Evolutionary conservation across 2,888 invertebrate genomes (phyloP).

Genomic region (Clistopyga incitator): DNA sequence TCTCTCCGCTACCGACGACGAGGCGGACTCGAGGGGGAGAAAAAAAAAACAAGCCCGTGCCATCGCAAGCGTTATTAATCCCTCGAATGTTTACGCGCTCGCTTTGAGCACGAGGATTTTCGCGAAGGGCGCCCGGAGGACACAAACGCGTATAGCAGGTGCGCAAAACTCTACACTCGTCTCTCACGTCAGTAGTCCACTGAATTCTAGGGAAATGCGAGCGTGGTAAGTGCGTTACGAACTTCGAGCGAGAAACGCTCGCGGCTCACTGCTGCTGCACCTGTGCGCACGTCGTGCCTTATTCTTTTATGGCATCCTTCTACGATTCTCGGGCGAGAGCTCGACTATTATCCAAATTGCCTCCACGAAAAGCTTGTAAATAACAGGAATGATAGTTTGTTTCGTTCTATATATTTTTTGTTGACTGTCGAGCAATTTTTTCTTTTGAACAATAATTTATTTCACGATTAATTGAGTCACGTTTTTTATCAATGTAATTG

Average conservation of each 20-base stretch:
- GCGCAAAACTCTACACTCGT: neutral
- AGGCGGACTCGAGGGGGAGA: neutral
- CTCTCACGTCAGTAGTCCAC: constrained; percentile 3
- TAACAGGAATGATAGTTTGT: too few relatives aligned
- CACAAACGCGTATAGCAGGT: constrained; percentile 16
- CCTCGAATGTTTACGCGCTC: constrained; percentile 19
- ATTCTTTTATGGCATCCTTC: neutral
- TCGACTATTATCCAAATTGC: neutral
- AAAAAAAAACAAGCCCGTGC: neutral
- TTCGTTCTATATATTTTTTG: too few relatives aligned
- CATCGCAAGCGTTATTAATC: neutral
- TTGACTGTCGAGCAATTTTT: too few relatives aligned
- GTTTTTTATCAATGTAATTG: too few relatives aligned
- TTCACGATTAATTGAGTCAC: too few relatives aligned
- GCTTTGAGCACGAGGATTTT: constrained; percentile 13
- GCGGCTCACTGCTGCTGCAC: constrained; percentile 23
- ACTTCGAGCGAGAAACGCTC: constrained; percentile 32
- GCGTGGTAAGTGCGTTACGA: constrained; percentile 15
- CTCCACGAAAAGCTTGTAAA: neutral
- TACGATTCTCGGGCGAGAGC: neutral
- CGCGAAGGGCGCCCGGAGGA: neutral
- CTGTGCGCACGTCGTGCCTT: constrained; percentile 12
- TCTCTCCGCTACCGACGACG: constrained; percentile 1
- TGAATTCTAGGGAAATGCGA: constrained; percentile 21
- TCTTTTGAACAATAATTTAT: too few relatives aligned